Evolutionary conservation across 2,113 vertebrate genomes (phyloP).

Genomic region (Petrocephalus microphthalmus): DNA sequence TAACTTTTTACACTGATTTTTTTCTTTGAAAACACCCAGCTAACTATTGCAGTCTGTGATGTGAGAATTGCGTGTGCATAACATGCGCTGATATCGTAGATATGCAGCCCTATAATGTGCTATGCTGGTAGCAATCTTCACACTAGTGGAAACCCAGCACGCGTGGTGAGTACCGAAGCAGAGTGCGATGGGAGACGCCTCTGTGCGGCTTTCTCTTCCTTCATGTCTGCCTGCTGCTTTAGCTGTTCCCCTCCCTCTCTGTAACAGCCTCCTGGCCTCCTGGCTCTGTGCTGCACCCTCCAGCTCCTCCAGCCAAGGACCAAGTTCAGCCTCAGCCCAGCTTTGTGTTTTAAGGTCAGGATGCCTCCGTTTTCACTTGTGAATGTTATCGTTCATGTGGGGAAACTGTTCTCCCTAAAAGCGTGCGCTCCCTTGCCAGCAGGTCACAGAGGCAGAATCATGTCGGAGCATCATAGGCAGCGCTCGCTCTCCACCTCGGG

Average conservation of each 20-base stretch:
- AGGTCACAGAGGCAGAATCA: slow-evolving; percentile 41
- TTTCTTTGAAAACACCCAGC: too few species aligned
- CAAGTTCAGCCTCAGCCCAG: neutral
- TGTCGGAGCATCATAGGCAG: slow-evolving; percentile 95
- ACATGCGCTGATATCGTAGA: too few species aligned
- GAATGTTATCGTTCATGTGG: neutral
- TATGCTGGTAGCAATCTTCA: too few species aligned
- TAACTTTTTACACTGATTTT: too few species aligned
- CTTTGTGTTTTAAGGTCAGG: neutral
- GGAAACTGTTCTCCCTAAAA: neutral
- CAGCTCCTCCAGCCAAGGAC: neutral
- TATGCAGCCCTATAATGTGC: too few species aligned
- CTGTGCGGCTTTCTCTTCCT: neutral
- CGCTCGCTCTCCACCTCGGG: slow-evolving; percentile 94
- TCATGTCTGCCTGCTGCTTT: neutral
- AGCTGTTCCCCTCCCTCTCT: neutral
- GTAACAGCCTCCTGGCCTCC: too few species aligned
- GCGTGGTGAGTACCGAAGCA: neutral
- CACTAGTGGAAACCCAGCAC: too few species aligned
- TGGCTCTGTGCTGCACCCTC: neutral
- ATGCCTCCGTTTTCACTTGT: neutral
- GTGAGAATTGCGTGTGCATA: too few species aligned
- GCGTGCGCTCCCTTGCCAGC: neutral
- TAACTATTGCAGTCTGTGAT: too few species aligned
- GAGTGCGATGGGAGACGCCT: neutral